Evolutionary conservation across 2,113 vertebrate species (phyloP), one percentile per base, ranked within the genome.

Genomic region (Alexandromys fortis): DNA sequence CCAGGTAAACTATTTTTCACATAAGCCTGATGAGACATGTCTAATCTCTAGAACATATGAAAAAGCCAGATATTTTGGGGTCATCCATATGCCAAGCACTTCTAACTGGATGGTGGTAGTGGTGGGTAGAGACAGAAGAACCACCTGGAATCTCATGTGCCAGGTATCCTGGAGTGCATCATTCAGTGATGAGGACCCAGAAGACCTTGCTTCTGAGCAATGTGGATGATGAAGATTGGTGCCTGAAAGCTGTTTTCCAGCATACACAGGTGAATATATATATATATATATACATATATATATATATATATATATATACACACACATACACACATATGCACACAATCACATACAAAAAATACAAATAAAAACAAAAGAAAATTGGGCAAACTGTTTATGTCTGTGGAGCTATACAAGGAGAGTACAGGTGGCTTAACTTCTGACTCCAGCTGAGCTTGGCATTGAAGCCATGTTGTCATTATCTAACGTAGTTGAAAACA

Each of bases 401-500:
- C 42, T 47, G 61, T 30, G 21, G 28, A 67, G 26, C 16, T 45
- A 67, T 65, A 19, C 33, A 3, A 70, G 63, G 7, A 94, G 4
- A 93, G 52, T 35, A 42, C 33, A 61, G 1, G 45, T 1, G 2
- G 7, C 1, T 82, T 45, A 8, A 68, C 2, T 93, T 63, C 13
- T 90, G 17, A 24, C 26, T 75, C 38, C 12, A 75, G n/a, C 14
- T 16, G 10, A 22, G 5, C 58, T 47, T 58, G n/a, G 63, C 87
- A 6, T n/a, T 70, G 49, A 86, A 12, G 33, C 5, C 21, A 14
- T 22, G 19, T 88, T 95, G 75, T 67, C 49, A 77, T 65, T 42
- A 68, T 89, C 79, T 65, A 86, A 70, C 5, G 35, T 93, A 94
- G 81, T 38, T 88, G 92, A 47, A 86, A 92, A n/a, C n/a, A 91